These are phyloP conservation scores for Gymnoscopelus braueri DNA, from an alignment of 2,797 vertebrate species.

Conservation along the genomic window DNA sequence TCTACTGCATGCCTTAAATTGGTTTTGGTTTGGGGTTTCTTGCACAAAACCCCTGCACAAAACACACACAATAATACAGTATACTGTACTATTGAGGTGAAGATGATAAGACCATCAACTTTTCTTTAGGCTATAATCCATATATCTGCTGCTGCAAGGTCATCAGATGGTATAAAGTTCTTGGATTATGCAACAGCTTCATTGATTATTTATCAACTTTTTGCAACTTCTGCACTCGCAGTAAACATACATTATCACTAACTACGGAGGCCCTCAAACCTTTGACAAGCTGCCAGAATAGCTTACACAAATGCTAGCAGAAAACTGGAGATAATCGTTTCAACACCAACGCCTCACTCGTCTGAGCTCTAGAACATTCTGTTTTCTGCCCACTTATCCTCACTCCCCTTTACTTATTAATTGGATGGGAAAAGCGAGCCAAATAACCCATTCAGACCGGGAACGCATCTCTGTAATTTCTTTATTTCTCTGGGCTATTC, in stretches of 20 bases:
- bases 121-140: neutral
- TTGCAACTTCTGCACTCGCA: slow-evolving; percentile 36
- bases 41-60: too few relatives aligned
- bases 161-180: slow-evolving; percentile 19
- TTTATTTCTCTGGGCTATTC: too few relatives aligned
- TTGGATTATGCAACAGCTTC: slow-evolving; percentile 31
- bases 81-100: too few relatives aligned
- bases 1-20: too few relatives aligned
- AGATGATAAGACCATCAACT: too few relatives aligned
- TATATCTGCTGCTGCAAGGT: slow-evolving; percentile 9
- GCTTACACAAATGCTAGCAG: slow-evolving; percentile 5
- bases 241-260: slow-evolving; percentile 49
- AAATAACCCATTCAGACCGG: neutral
- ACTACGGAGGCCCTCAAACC: neutral
- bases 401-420: slow-evolving; percentile 36
- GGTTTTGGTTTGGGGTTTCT: too few relatives aligned
- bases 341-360: slow-evolving; percentile 33
- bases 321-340: slow-evolving; percentile 34
- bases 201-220: slow-evolving; percentile 59
- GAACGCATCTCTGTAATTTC: too few relatives aligned
- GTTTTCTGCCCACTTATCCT: slow-evolving; percentile 14
- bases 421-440: slow-evolving; percentile 37
- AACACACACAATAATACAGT: too few relatives aligned
- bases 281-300: slow-evolving; percentile 26
- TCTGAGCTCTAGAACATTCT: slow-evolving; percentile 19